Base-by-base conservation (phyloP, 1,140 invertebrate species). In the Aphis gossypii region DNA sequence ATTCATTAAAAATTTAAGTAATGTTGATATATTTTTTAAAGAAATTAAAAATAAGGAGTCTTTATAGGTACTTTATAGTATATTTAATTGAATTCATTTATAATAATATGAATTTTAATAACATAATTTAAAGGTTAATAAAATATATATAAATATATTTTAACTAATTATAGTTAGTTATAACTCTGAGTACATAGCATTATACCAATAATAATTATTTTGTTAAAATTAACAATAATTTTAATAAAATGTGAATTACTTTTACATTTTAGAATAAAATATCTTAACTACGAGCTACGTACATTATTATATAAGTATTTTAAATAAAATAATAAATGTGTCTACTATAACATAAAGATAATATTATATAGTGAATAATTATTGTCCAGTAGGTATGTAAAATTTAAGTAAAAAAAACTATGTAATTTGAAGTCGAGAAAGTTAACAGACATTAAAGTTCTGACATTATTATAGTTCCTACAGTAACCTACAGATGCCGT, bases 401-500 rank as follows among this genome's bases (percentile, higher is more conserved):
- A 14, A 86, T 44, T 44, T 30, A 44, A 44, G 44, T 84, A 44
- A 44, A 44, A 23, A 35, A 84, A 44, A 7, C 11, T 20, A 25
- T 56, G 7, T 56, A 60, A 90, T 35, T 60, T 30, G 2, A 30
- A 90, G 11, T 44, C 5, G 7, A 90, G 25, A 68, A 90, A 90
- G 38, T 44, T 90, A 18, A 4, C 14, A 11, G 5, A 35, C 9
- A 41, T 6, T 3, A 89, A 89, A 89, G 88, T 89, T 89, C 88
- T 89, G 48, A 89, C 88, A 25, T 89, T 89, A 56, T 41, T 5
- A 9, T 89, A 56, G 88, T 89, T 89, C 88, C 11, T 38, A 56
- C n/a, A 25, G 88, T 56, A 41, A 56, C 88, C 51, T 89, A 89
- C 51, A 89, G 88, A 89, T 89, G 88, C 41, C 88, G 88, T 89